Base-by-base conservation (phyloP, 2,888 invertebrate genomes). In the Polylopha cassiicola region DNA sequence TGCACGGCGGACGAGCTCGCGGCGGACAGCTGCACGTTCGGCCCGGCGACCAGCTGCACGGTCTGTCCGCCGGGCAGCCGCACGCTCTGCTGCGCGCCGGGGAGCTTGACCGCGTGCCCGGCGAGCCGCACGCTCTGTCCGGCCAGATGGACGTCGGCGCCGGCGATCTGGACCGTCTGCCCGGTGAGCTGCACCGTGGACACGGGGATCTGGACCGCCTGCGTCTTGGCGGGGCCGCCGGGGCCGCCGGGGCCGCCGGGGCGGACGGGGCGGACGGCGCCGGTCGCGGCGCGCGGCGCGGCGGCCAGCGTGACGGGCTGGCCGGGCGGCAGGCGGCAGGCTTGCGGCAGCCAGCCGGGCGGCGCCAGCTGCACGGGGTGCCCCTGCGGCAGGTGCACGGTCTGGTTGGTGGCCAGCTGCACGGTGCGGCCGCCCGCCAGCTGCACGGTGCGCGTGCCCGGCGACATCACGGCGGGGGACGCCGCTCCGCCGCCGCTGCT, bases 301-400 rank as follows among this genome's bases (percentile, higher is more conserved):
- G 81, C 73, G 84, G 44, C 73, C 76, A n/a, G 71, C 82, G 15
- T 82, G 53, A 1, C 77, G 65, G 0, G 80, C 81, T 24, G 75
- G 39, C 72, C 86, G n/a, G 69, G 74, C 11, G 68, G 79, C 23
- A 74, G 55, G 23, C 77, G 77, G 2, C 70, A 58, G 11, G 56
- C 63, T 1, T 75, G 53, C 29, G 74, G 74, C 2, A 78, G 68
- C 0, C 67, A 57, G 39, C 56, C 75, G 14, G 55, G 68, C 17
- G 55, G 62, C n/a, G 64, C 53, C 4, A 53, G 41, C 17, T 51
- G 52, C 7, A 55, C 50, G n/a, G 68, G 54, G 26, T 65, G 65
- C 31, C 55, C 67, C 29, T 55, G 53, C 3, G 61, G 75, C 9
- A 79, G 49, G 42, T 68, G 79, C 4, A 74, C 76, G 9, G 68